Evolutionary conservation across 2,113 vertebrate genomes (phyloP), one percentile per base, ranked within the genome.

Genomic region (Tylochromis polylepis): DNA sequence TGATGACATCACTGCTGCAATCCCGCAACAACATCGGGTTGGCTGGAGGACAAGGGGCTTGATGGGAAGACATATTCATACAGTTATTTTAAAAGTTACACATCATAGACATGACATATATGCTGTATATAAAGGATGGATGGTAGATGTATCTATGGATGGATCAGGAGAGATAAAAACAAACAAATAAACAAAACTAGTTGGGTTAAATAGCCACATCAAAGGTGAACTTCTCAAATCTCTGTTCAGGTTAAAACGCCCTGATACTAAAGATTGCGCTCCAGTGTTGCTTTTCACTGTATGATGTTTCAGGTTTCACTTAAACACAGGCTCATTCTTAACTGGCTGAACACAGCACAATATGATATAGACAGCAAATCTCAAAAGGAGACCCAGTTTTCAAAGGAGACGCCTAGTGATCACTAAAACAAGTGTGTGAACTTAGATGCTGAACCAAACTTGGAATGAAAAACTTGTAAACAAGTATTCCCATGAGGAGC

Each of bases 31-130:
- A 56, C 4, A 72, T 38, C 56, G 95, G 87, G 11, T 96, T 90
- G 59, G 57, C 41, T 3, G 97, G 96, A 20, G 95, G 60, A 82
- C 97, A 97, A 11, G 96, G 89, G 55, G 89, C 97, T 97, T 81
- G 15, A 85, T 82, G 77, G 77, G 57, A 82, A 70, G 11, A 55
- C 2, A 88, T 4, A 57, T 65, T 53, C 15, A 85, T 15, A 57
- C 9, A 41, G 70, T 58, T 8, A 75, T 56, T 67, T 7, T 41
- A 29, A 36, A 11, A 5, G 12, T 58, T 1, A n/a, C 27, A 53
- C 5, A 20, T 51, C 27, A 77, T 15, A 62, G 20, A 75, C 38
- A 59, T 24, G 46, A 38, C 11, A 16, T 51, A 56, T 67, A 41
- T 41, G 38, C 22, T n/a, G 14, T 14, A 60, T 49, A 46, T 57